Base-by-base conservation (phyloP, 2,888 invertebrate species). In the Eilema caniola region DNA sequence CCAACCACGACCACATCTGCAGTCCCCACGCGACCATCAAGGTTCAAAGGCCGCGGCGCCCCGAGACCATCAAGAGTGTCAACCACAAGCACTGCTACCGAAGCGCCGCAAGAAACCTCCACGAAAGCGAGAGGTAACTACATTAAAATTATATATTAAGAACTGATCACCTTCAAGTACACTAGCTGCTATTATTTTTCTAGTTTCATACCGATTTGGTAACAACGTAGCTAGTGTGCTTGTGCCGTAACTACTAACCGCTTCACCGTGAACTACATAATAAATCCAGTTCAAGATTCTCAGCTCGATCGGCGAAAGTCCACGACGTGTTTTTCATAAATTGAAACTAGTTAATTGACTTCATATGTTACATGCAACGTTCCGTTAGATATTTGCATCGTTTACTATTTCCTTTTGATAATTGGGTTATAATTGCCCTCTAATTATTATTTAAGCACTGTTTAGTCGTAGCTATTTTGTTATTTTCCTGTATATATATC, bases 121-220 rank as follows among this genome's bases (percentile, higher is more conserved):
- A 94, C 95, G 8, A 95, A 93, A 91, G 89, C 89, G 31, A 94
- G 96, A 92, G 95, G 95, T 95, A 92, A 92, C 82, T 56, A 71
- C 70, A 72, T 70, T 67, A 67, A 24, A 70, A 20, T 62, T 71
- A 65, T 28, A 33, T 65, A 20, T n/a, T 60, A 66, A 68, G 11
- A 62, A 47, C 25, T 24, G 12, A 67, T 24, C 64, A 14, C 5
- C 47, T 53, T 25, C 53, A 62, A 66, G 37, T 53, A 66, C 66
- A 63, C 64, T 70, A 53, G 72, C n/a, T 56, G 60, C 61, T 37
- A 12, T 62, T 65, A 25, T 69, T 53, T 69, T 61, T n/a, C 23
- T 61, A 53, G 41, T 25, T 60, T 47, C n/a, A 56, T 62, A 8
- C 11, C 47, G 33, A 70, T 61, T 56, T 70, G 41, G 61, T 33